phyloP scores from a whole-genome alignment of 2,888 invertebrate species.

The Platerodrilus igneus region DNA sequence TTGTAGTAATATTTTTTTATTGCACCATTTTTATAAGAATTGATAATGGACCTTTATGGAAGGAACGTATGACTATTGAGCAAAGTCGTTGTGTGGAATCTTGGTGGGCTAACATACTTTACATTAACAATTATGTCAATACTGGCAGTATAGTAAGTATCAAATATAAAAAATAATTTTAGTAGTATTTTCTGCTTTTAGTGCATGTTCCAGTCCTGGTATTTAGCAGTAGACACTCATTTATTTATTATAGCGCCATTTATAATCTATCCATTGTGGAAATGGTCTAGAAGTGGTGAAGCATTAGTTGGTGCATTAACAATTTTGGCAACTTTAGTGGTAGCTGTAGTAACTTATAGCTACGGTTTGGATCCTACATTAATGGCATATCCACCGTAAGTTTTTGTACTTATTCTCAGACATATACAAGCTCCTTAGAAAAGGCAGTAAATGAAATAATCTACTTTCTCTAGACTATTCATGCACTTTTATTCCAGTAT shows the following conservation, averaged over 20 bases:
- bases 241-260: conserved; percentile 59
- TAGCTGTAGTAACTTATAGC: conserved; percentile 52
- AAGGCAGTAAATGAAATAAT: too few species aligned
- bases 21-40: conserved; percentile 66
- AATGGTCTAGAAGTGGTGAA: conserved; percentile 57
- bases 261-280: conserved; percentile 64
- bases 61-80: conserved; percentile 52
- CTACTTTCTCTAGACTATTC: too few species aligned
- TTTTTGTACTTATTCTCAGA: too few species aligned
- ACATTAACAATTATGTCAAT: conserved; percentile 68
- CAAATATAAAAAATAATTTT: conserved; percentile 7
- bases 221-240: conserved; percentile 50
- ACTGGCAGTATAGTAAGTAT: conserved; percentile 57
- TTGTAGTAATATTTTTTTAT: conserved; percentile 67
- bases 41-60: conserved; percentile 73
- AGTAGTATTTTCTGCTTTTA: too few species aligned
- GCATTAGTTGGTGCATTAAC: conserved; percentile 46
- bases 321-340: conserved; percentile 23
- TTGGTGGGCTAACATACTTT: conserved; percentile 72
- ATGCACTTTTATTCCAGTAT: too few species aligned
- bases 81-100: conserved; percentile 59
- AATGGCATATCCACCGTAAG: conserved; percentile 65
- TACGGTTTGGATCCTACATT: conserved; percentile 63
- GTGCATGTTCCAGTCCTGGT: conserved; percentile 75
- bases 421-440: too few species aligned